Conservation (phyloP, 2,113 vertebrate genomes). For the Theristicus caerulescens region DNA sequence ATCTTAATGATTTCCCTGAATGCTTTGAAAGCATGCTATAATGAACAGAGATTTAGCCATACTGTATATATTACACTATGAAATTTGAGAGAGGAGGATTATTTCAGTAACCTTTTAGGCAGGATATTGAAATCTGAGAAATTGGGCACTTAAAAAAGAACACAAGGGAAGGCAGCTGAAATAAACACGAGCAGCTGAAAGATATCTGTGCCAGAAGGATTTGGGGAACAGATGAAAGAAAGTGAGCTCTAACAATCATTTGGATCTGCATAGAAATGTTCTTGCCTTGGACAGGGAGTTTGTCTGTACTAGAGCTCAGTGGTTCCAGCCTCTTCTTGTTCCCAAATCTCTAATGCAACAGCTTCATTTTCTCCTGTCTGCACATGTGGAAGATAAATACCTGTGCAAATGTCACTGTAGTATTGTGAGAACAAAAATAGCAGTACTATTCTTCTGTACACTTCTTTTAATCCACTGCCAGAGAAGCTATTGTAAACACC, state of each 20-base stretch:
- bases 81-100: conserved; percentile 8
- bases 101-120: conserved; percentile 5
- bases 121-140: conserved; percentile 47
- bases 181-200: neutral
- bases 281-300: neutral
- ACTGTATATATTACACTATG: neutral
- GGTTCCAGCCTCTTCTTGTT: neutral
- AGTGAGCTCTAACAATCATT: neutral
- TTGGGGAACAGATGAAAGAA: neutral
- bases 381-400: neutral
- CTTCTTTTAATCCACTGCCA: neutral
- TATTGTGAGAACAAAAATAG: conserved; percentile 23
- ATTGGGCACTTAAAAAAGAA: neutral
- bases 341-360: neutral
- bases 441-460: neutral
- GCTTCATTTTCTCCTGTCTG: neutral
- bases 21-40: neutral
- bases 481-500: neutral
- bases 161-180: neutral
- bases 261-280: neutral
- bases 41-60: conserved; percentile 41
- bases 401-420: neutral
- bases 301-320: neutral
- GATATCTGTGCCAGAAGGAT: neutral
- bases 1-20: conserved; percentile 57